Evolutionary conservation across 2,113 vertebrate genomes (phyloP).

Genomic region (Boulengerochromis microlepis): DNA sequence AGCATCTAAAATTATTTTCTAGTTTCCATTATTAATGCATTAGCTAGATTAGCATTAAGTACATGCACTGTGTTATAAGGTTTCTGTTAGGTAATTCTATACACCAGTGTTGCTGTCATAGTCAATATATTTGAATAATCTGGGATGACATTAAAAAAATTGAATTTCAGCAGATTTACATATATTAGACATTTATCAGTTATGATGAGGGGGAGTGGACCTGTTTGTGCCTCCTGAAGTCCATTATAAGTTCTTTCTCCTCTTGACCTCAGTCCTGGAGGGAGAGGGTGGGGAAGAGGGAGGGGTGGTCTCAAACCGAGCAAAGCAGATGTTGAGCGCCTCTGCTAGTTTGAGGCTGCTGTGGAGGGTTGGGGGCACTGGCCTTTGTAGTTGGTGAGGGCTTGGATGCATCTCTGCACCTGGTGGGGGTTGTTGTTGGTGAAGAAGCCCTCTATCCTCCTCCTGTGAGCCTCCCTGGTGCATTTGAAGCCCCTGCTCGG

Average conservation of each 20-base stretch:
- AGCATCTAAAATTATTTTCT: neutral
- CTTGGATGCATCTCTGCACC: neutral
- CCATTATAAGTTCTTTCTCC: neutral
- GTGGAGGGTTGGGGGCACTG: neutral
- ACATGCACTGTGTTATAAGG: neutral
- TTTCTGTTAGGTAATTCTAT: neutral
- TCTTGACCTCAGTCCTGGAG: neutral
- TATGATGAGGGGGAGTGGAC: neutral
- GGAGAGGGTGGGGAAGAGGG: neutral
- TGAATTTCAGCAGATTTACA: neutral
- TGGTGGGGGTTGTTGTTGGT: neutral
- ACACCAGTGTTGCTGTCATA: neutral
- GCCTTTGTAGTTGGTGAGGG: neutral
- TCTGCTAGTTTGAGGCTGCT: neutral
- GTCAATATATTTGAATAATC: neutral
- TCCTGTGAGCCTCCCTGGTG: neutral
- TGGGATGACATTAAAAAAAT: neutral
- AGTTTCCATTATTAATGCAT: neutral
- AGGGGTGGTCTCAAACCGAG: neutral
- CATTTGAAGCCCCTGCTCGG: neutral
- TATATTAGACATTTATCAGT: neutral
- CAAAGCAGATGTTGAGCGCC: neutral
- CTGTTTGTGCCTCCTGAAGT: neutral
- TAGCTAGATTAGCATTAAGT: neutral
- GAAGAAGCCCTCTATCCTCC: neutral